phyloP scores from a whole-genome alignment of 2,888 invertebrate genomes.

The Mimumesa dahlbomi region DNA sequence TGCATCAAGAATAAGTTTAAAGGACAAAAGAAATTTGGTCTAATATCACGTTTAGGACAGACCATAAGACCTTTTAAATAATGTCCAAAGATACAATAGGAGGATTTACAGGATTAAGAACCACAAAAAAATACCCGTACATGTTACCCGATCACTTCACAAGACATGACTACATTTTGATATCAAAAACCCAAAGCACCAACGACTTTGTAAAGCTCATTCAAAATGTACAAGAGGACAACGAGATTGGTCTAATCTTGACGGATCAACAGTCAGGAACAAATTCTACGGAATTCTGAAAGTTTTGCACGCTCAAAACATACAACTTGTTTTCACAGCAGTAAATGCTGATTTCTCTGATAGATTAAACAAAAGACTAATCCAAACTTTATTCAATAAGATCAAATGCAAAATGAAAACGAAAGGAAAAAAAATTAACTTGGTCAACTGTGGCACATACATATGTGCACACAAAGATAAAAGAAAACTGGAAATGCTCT shows the following conservation, averaged over 20 bases:
- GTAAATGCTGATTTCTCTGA: too few species aligned
- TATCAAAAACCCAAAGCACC: conserved; percentile 34
- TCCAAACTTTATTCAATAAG: neutral
- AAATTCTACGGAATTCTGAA: conserved; percentile 17
- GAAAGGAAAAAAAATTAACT: neutral
- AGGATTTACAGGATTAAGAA: conserved; percentile 45
- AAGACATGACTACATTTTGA: too few species aligned
- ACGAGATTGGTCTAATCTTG: conserved; percentile 52
- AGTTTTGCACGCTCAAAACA: neutral
- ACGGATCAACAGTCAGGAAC: conserved; percentile 24
- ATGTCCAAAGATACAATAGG: conserved; percentile 57
- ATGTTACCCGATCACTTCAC: conserved; percentile 3
- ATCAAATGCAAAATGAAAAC: conserved; percentile 15
- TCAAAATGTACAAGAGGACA: conserved; percentile 19
- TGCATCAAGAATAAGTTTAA: too few species aligned
- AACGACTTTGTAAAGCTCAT: conserved; percentile 42
- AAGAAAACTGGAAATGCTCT: too few species aligned
- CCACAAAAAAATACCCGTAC: conserved; percentile 50
- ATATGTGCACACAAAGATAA: too few species aligned
- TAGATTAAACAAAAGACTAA: too few species aligned
- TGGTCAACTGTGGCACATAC: too few species aligned
- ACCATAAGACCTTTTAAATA: conserved; percentile 40
- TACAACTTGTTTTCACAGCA: too few species aligned
- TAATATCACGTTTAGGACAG: too few species aligned
- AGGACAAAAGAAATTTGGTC: neutral